Percentiles rank a stretch among this genome's conserved stretches.
Conservation (phyloP, 2,888 invertebrate species). For the Parthenolecanium corni region DNA sequence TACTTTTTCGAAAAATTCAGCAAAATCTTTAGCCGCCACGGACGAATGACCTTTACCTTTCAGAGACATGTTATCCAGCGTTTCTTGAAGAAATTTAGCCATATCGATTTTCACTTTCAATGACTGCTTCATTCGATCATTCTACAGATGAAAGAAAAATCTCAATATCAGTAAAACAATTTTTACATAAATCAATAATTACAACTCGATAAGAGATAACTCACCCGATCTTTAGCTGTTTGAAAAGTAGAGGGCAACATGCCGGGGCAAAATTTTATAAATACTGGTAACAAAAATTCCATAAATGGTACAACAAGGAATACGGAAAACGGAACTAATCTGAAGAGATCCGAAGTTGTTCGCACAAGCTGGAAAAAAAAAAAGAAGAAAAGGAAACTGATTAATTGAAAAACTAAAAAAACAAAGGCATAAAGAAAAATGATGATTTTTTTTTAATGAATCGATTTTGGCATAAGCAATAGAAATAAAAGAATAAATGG, state of each 20-base stretch:
- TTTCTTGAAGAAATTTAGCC: slow-evolving; percentile 95
- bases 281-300: slow-evolving; percentile 86
- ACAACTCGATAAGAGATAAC: background rate
- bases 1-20: slow-evolving; percentile 75
- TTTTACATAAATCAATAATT: background rate
- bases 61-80: slow-evolving; percentile 88
- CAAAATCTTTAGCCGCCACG: slow-evolving; percentile 78
- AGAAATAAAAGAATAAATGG: no score
- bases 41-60: slow-evolving; percentile 70
- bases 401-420: no score
- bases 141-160: slow-evolving; percentile 40
- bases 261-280: slow-evolving; percentile 87
- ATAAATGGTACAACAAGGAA: slow-evolving; percentile 95
- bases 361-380: slow-evolving; percentile 55
- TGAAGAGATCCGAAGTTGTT: slow-evolving; percentile 88
- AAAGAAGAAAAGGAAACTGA: no score
- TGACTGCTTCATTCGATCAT: slow-evolving; percentile 77
- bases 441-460: no score
- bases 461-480: no score
- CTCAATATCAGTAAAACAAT: background rate
- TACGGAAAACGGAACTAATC: slow-evolving; percentile 92
- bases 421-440: no score
- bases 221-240: slow-evolving; percentile 58
- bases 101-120: slow-evolving; percentile 90
- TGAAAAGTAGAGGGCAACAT: slow-evolving; percentile 98